These are phyloP conservation scores for Pristionchus entomophagus DNA, from an alignment of 2,888 invertebrate species.

Conservation along the genomic window DNA sequence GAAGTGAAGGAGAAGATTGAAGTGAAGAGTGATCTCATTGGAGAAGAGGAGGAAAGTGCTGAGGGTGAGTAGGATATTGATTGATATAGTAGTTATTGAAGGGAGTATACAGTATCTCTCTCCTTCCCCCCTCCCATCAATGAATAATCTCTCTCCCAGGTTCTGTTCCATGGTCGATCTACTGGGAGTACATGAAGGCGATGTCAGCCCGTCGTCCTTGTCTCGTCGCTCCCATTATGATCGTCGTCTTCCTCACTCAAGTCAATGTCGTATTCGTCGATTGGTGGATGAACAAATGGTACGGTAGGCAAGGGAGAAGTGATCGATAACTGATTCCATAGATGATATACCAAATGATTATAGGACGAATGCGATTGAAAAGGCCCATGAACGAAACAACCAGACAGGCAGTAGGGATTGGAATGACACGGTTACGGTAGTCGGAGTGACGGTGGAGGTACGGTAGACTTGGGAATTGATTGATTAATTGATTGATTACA, in stretches of 20 bases:
- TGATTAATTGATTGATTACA: slow-evolving; percentile 19
- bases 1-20: slow-evolving; percentile 27
- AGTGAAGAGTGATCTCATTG: not conserved
- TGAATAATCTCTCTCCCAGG: slow-evolving; percentile 36
- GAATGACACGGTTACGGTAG: slow-evolving; percentile 8
- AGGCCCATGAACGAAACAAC: not conserved
- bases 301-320: not conserved
- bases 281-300: slow-evolving; percentile 88
- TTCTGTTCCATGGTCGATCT: slow-evolving; percentile 80
- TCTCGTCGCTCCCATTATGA: slow-evolving; percentile 79
- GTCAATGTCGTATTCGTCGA: slow-evolving; percentile 84
- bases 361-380: slow-evolving; percentile 43
- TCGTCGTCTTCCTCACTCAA: slow-evolving; percentile 83
- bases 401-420: not conserved
- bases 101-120: not conserved
- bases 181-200: slow-evolving; percentile 83
- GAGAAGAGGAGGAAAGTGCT: slow-evolving; percentile 51
- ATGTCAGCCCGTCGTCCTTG: slow-evolving; percentile 78
- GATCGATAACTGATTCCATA: not conserved
- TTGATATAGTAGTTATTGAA: no score
- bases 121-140: no score
- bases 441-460: slow-evolving; percentile 20
- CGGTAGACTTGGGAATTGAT: not conserved
- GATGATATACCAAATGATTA: not conserved
- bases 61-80: slow-evolving; percentile 18